Evolutionary conservation across 2,113 vertebrate genomes (phyloP).

Genomic region (Anser brachyrhynchus): DNA sequence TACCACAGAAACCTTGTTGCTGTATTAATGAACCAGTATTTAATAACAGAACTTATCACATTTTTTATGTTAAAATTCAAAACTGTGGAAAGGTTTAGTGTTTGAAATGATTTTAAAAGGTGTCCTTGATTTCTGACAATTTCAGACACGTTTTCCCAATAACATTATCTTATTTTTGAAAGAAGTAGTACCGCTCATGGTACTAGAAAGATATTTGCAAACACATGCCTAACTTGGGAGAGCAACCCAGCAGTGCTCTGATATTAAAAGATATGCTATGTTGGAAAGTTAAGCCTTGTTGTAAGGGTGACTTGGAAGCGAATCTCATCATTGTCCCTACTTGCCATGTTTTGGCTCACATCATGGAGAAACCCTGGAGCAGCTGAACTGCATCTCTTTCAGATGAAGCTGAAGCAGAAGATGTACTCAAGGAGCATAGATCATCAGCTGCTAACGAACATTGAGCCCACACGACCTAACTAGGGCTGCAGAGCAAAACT

Average conservation of each 20-base stretch:
- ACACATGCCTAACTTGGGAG: not conserved
- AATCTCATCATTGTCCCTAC: not conserved
- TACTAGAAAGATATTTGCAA: not conserved
- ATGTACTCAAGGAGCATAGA: not conserved
- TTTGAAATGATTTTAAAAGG: not conserved
- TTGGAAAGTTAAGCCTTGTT: not conserved
- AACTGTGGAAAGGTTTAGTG: not conserved
- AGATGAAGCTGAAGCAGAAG: not conserved
- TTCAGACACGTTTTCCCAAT: not conserved
- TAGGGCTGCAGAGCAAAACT: not conserved
- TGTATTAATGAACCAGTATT: not conserved
- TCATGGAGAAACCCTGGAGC: not conserved
- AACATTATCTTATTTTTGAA: not conserved
- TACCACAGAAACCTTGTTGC: not conserved
- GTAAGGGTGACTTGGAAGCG: not conserved
- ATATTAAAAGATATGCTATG: not conserved
- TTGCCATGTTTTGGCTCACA: fast-evolving
- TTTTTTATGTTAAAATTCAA: not conserved
- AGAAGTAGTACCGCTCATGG: not conserved
- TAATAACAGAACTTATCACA: not conserved
- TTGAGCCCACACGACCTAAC: not conserved
- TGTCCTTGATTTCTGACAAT: not conserved
- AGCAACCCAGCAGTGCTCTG: not conserved
- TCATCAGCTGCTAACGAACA: not conserved
- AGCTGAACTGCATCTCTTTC: not conserved